Percentiles rank a stretch among this genome's conserved stretches.
Evolutionary conservation across 2,797 vertebrate species (phyloP).

Genomic region (Morelia viridis): DNA sequence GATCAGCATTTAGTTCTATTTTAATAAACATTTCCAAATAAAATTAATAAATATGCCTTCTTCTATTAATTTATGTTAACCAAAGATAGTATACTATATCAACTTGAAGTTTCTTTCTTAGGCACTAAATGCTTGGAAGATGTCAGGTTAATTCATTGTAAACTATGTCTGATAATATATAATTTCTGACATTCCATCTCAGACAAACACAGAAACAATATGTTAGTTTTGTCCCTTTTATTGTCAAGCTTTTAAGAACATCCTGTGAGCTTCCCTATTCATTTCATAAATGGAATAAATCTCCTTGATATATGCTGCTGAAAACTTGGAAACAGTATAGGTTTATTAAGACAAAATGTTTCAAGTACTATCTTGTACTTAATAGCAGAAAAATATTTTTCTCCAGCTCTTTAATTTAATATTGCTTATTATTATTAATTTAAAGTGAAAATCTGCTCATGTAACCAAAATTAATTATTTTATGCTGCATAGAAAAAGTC

Average conservation of each 20-base stretch:
- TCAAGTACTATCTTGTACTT: constrained; percentile 15
- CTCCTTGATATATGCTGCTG: constrained; percentile 53
- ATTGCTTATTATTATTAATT: constrained; percentile 63
- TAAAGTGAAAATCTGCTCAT: constrained; percentile 60
- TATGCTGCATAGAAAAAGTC: constrained; percentile 43
- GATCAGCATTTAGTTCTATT: constrained; percentile 33
- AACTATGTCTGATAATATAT: neutral
- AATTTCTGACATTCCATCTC: neutral
- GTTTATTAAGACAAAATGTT: constrained; percentile 49
- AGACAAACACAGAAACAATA: constrained; percentile 57
- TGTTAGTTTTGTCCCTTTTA: constrained; percentile 56
- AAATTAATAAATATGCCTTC: constrained; percentile 39
- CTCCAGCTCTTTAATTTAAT: constrained; percentile 47
- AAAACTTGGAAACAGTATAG: constrained; percentile 52
- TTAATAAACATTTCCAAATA: constrained; percentile 41
- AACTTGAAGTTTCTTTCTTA: neutral
- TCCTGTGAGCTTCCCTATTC: constrained; percentile 46
- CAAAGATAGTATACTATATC: constrained; percentile 53
- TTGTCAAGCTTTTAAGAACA: constrained; percentile 63
- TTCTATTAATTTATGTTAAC: constrained; percentile 52
- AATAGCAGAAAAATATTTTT: constrained; percentile 41
- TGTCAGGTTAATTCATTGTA: constrained; percentile 8
- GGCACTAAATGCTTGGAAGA: neutral
- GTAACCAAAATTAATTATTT: constrained; percentile 55
- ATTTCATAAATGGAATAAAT: constrained; percentile 58